Evolutionary conservation across 2,113 vertebrate species (phyloP), one percentile per base, ranked within the genome.

Genomic region (Corythoichthys haematopterus): DNA sequence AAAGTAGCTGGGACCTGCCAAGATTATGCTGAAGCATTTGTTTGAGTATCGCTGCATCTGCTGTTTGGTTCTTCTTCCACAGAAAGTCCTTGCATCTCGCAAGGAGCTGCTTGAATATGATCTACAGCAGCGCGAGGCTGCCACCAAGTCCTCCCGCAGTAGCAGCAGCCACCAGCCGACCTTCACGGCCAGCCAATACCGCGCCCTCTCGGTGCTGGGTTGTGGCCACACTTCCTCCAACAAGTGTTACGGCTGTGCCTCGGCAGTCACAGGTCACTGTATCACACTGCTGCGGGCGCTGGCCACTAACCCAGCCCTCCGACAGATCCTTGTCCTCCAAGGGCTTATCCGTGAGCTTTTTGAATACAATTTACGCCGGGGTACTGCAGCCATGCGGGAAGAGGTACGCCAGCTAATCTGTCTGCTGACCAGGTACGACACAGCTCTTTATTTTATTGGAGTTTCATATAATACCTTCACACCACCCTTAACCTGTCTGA

Each of bases 41-140:
- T 3, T 11, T 45, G 16, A 12, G 8, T 40, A 4, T 61, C 38
- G 40, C 14, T n/a, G 53, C 12, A n/a, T 55, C 11, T 46, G 12
- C 1, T 14, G 14, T 36, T 46, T 47, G 40, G 6, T 40, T 5
- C 5, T 46, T 51, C 37, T n/a, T 76, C 72, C 57, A 46, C 88
- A 99, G 97, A 99, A 98, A 95, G 97, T 99, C 5, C 95, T 99
- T 76, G 97, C 97, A n/a, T 99, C 97, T 0, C 94, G 97, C 7
- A 99, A 99, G 85, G 97, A 99, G 65, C 92, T 99, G 46, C 83
- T 99, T 76, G 97, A 99, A 66, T 99, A 99, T 0, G 97, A 99
- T 74, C 91, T 98, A 11, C 97, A 99, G 79, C 97, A 99, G 82
- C 90, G 97, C 35, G 97, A 99, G 72, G 97, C 97, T 0, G 97